phyloP scores from a whole-genome alignment of 2,888 invertebrate genomes.

The Phengaris arion region DNA sequence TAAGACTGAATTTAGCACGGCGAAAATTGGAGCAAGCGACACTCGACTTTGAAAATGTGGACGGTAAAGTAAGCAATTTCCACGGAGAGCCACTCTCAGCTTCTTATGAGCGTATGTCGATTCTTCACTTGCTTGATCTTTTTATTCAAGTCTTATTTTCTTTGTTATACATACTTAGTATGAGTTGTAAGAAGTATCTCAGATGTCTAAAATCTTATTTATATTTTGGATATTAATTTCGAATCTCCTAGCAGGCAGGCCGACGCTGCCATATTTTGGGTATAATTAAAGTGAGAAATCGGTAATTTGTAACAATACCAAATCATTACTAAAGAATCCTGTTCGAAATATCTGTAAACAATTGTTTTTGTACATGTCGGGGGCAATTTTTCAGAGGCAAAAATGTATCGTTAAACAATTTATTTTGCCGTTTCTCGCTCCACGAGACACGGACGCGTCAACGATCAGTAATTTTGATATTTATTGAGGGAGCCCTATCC shows the following conservation, averaged over 20 bases:
- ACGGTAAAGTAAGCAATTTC: conserved; percentile 30
- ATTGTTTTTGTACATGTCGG: not conserved
- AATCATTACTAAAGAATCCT: not conserved
- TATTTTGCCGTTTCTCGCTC: conserved; percentile 14
- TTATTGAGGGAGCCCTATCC: conserved; percentile 4
- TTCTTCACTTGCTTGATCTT: conserved; percentile 13
- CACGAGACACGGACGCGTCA: not conserved
- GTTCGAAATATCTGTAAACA: not conserved
- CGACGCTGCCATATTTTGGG: too few species aligned
- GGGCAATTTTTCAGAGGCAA: not conserved
- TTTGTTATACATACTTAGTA: not conserved
- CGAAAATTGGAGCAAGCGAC: conserved; percentile 12
- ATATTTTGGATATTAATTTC: too few species aligned
- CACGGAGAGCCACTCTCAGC: conserved; percentile 23
- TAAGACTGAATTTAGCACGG: conserved; percentile 9
- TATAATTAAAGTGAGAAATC: too few species aligned
- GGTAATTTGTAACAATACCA: not conserved
- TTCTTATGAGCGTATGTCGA: conserved; percentile 19
- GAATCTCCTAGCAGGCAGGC: too few species aligned
- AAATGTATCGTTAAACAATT: conserved; percentile 17
- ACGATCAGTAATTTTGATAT: conserved; percentile 17
- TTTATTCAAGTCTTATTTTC: conserved; percentile 13
- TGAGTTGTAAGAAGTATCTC: not conserved
- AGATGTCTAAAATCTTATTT: not conserved
- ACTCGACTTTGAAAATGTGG: conserved; percentile 21